phyloP scores from a whole-genome alignment of 1,140 invertebrate genomes.

The Mya arenaria region DNA sequence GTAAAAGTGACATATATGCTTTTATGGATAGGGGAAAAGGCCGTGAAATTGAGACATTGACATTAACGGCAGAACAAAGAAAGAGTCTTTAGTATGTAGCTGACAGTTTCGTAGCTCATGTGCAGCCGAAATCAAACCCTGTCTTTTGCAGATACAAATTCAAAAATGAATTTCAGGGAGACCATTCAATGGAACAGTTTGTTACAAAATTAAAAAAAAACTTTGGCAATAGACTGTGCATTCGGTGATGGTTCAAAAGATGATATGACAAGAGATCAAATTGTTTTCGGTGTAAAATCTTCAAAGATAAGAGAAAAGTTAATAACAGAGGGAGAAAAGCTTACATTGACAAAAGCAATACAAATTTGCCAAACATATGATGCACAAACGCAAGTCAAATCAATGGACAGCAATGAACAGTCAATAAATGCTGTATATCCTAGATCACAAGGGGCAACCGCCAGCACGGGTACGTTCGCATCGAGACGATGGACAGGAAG shows the following conservation, averaged over 20 bases:
- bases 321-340: conserved; percentile 21
- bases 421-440: neutral
- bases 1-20: too few species aligned
- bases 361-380: conserved; percentile 4
- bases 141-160: neutral
- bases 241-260: too few species aligned
- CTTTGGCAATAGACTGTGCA: too few species aligned
- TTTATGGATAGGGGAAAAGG: too few species aligned
- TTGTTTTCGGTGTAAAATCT: conserved; percentile 19
- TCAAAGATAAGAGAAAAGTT: conserved; percentile 25
- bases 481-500: too few species aligned
- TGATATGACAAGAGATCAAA: too few species aligned
- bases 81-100: too few species aligned
- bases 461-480: too few species aligned
- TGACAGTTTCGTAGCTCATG: neutral
- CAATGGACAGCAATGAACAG: neutral
- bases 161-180: neutral
- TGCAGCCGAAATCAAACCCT: neutral
- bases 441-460: too few species aligned
- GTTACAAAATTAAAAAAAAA: neutral
- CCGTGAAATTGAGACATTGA: too few species aligned
- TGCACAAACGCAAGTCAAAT: neutral
- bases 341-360: conserved; percentile 20
- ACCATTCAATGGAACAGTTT: neutral
- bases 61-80: too few species aligned